These are phyloP conservation scores for Struthidea cinerea DNA, from an alignment of 2,113 vertebrate genomes.

Conservation along the genomic window DNA sequence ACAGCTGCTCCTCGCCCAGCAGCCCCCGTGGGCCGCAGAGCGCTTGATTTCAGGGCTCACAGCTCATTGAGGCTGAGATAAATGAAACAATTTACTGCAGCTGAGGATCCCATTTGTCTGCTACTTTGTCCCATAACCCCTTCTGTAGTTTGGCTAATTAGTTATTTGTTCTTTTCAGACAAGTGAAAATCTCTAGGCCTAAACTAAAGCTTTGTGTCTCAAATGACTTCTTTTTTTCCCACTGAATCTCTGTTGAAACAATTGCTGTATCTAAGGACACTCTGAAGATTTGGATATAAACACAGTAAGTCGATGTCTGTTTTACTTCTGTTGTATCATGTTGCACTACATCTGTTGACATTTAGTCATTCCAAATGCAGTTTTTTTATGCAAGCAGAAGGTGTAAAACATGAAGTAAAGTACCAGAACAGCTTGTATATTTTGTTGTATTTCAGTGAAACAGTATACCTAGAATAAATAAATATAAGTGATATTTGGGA, in stretches of 20 bases:
- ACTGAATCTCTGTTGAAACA: background rate
- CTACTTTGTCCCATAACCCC: background rate
- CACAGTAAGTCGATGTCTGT: background rate
- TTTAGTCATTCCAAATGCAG: background rate
- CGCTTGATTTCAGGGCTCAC: fast-evolving
- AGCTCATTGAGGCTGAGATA: background rate
- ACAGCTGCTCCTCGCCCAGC: background rate
- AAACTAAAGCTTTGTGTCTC: background rate
- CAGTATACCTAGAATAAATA: background rate
- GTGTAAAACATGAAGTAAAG: background rate
- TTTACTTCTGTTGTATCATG: background rate
- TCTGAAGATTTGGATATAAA: background rate
- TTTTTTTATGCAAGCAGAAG: background rate
- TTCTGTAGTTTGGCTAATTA: background rate
- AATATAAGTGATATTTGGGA: background rate
- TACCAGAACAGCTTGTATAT: background rate
- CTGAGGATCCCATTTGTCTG: background rate
- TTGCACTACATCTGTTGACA: background rate
- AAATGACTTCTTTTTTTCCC: fast-evolving
- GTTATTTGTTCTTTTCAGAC: background rate
- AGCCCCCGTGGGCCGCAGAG: background rate
- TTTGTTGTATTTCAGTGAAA: background rate
- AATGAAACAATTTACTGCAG: background rate
- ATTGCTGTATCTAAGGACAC: background rate
- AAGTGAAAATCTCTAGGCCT: background rate